Evolutionary conservation across 1,140 invertebrate genomes (phyloP), one percentile per base, ranked within the genome.

Genomic region (Bombus balteatus): DNA sequence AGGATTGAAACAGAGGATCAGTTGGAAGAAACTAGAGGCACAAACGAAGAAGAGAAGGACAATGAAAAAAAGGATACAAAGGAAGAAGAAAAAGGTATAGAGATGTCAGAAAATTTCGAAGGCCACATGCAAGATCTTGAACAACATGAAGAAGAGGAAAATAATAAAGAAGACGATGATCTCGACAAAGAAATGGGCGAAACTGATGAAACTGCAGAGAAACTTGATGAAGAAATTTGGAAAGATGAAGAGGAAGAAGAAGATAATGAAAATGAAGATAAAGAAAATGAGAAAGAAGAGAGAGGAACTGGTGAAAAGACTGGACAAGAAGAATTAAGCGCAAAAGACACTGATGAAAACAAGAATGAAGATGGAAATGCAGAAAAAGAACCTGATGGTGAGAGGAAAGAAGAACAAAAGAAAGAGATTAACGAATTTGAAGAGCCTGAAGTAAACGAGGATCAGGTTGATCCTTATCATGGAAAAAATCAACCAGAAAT

Each of bases 181-280:
- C 94, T 97, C 2, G 98, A 99, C 85, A 99, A 99, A 93, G 97
- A 99, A 96, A 99, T 99, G 98, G 98, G 98, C n/a, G 98, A 99
- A 84, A 97, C 98, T 12, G 98, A 97, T 91, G 97, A 97, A 86
- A 97, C 96, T 15, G 97, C 97, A 47, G 98, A 99, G 75, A 97
- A 97, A 83, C 92, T 97, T 25, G 97, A 97, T 92, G 96, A 97
- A 90, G 96, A 99, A 96, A 97, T 99, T 92, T 99, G 98, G 98
- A 98, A 98, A 32, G 97, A 97, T 41, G 98, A 98, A 90, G 97
- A 98, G 89, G 97, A 97, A 34, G 96, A 97, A 68, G 94, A 97
- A 68, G 95, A 96, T 22, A 96, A 97, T 90, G 95, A 97, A 59
- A 96, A 96, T 75, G 91, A 95, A 87, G 96, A 97, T 91, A 95